Conservation (phyloP, 2,113 vertebrate species). For the Dasyornis broadbenti region DNA sequence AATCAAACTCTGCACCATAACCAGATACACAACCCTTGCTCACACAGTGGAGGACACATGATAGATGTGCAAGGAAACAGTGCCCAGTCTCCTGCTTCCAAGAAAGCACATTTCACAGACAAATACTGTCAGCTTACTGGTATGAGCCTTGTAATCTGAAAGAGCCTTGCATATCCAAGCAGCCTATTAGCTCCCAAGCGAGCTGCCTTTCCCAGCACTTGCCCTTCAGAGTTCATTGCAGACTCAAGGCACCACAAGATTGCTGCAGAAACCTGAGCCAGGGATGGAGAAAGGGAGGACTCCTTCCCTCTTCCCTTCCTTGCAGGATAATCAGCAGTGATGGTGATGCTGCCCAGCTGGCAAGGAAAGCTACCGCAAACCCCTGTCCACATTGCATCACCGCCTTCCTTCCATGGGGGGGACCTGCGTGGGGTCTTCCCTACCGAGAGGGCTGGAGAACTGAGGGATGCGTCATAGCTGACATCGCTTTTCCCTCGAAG, state of each 20-base stretch:
- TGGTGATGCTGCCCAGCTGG: background rate
- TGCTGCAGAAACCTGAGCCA: background rate
- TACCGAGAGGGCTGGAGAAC: background rate
- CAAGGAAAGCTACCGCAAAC: background rate
- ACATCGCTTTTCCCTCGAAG: rapidly evolving
- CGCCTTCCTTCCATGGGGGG: background rate
- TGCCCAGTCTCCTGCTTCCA: background rate
- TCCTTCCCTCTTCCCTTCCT: background rate
- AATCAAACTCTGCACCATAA: background rate
- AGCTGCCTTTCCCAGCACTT: background rate
- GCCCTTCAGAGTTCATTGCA: background rate
- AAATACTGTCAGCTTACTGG: background rate
- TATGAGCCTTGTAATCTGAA: background rate
- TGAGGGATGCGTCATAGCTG: background rate
- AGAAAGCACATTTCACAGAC: background rate
- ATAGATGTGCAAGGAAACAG: background rate
- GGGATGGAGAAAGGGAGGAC: background rate
- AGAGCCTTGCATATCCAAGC: background rate
- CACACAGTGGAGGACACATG: background rate
- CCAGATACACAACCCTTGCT: rapidly evolving
- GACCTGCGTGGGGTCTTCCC: background rate
- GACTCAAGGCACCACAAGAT: background rate
- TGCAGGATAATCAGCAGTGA: background rate
- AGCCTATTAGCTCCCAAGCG: background rate
- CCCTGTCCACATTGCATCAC: rapidly evolving